Percentiles rank a stretch among this genome's conserved stretches.
Conservation (phyloP, 2,113 vertebrate species). For the Sander lucioperca region DNA sequence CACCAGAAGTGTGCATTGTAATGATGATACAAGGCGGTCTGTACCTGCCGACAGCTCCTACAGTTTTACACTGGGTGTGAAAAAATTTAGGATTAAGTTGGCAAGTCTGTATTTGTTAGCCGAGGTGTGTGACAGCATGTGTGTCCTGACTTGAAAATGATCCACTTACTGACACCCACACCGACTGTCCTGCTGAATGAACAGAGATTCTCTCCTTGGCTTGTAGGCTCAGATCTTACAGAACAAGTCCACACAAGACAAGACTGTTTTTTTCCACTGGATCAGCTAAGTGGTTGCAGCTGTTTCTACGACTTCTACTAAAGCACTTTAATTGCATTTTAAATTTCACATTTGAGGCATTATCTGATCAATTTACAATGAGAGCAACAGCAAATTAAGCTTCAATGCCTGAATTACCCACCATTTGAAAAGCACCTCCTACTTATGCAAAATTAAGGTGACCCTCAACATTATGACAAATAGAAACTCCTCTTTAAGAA, state of each 20-base stretch:
- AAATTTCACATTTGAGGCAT: slow-evolving; percentile 40
- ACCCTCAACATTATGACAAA: slow-evolving; percentile 9
- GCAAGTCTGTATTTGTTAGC: slow-evolving; percentile 45
- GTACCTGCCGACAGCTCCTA: slow-evolving; percentile 35
- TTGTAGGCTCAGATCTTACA: slow-evolving; percentile 27
- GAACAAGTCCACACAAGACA: slow-evolving; percentile 51
- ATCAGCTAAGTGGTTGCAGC: slow-evolving; percentile 43
- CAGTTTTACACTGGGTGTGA: slow-evolving; percentile 25
- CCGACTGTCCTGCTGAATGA: slow-evolving; percentile 3
- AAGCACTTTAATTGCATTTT: slow-evolving; percentile 63
- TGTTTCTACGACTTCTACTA: slow-evolving; percentile 35
- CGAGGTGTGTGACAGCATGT: slow-evolving; percentile 23
- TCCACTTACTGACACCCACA: slow-evolving; percentile 1
- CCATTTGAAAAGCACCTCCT: slow-evolving; percentile 37
- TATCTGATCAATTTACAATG: slow-evolving; percentile 36
- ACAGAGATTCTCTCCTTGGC: slow-evolving; percentile 32
- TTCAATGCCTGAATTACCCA: slow-evolving; percentile 39
- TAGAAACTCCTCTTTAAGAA: neutral
- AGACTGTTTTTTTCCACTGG: neutral
- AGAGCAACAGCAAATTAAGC: slow-evolving; percentile 47
- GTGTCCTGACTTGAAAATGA: slow-evolving; percentile 47
- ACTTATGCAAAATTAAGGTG: slow-evolving; percentile 22
- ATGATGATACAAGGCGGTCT: neutral
- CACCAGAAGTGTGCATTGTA: slow-evolving; percentile 2
- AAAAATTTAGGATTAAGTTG: slow-evolving; percentile 53